phyloP scores from a whole-genome alignment of 2,888 invertebrate species.

The Scelioninae gen. 1 region DNA sequence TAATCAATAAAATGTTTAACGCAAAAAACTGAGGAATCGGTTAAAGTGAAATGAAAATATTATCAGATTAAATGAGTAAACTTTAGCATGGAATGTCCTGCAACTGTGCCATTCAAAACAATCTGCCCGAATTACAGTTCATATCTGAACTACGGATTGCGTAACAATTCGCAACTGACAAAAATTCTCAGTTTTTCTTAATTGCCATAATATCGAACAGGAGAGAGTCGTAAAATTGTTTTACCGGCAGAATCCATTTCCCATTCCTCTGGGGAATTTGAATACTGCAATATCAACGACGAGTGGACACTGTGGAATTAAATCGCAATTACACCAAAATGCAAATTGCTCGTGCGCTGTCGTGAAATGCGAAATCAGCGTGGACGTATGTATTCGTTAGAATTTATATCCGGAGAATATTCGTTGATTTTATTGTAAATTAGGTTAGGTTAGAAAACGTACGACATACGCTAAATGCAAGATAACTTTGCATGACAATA shows the following conservation, averaged over 20 bases:
- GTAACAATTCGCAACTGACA: constrained; percentile 25
- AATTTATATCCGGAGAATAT: constrained; percentile 37
- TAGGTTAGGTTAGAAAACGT: constrained; percentile 16
- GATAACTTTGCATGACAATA: constrained; percentile 4
- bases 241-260: constrained; percentile 47
- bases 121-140: constrained; percentile 31
- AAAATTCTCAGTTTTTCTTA: constrained; percentile 35
- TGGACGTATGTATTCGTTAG: constrained; percentile 48
- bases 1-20: not conserved
- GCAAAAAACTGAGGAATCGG: no score
- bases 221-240: constrained; percentile 43
- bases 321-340: constrained; percentile 61
- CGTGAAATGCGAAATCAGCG: constrained; percentile 48
- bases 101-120: constrained; percentile 17
- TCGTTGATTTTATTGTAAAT: constrained; percentile 48
- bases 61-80: constrained; percentile 22
- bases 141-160: constrained; percentile 17
- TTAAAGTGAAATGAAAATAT: no score
- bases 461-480: constrained; percentile 21
- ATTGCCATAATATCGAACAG: constrained; percentile 33
- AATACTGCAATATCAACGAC: constrained; percentile 51
- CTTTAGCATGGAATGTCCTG: constrained; percentile 3
- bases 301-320: constrained; percentile 55
- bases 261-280: constrained; percentile 52
- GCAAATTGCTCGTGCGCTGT: constrained; percentile 53